Evolutionary conservation across 2,888 invertebrate genomes (phyloP).

Genomic region (Pammene fasciana): DNA sequence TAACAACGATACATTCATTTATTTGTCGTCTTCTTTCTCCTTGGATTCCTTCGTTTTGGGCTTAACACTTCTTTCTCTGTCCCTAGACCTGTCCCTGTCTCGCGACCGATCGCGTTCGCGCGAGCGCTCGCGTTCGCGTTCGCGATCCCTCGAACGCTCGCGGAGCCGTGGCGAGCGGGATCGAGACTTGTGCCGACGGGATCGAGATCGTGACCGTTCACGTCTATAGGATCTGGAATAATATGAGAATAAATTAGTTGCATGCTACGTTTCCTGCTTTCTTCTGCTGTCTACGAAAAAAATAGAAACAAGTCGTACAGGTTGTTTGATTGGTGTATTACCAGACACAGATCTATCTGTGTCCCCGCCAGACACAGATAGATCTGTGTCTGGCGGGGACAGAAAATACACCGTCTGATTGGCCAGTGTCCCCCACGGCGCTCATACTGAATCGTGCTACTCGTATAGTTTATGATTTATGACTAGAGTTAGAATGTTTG

Average conservation of each 20-base stretch:
- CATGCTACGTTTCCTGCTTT: no score
- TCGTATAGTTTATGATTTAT: no score
- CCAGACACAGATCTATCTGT: no score
- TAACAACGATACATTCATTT: background rate
- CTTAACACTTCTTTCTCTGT: constrained; percentile 48
- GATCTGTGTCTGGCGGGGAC: no score
- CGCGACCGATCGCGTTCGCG: constrained; percentile 77
- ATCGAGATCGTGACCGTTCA: constrained; percentile 86
- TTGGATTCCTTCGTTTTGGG: constrained; percentile 36
- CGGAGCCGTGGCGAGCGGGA: constrained; percentile 86
- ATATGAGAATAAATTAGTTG: background rate
- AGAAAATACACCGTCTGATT: no score
- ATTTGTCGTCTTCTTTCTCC: constrained; percentile 40
- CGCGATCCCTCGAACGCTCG: constrained; percentile 56
- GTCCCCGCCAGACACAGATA: no score
- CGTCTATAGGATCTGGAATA: constrained; percentile 84
- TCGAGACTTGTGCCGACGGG: constrained; percentile 87
- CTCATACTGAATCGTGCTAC: no score
- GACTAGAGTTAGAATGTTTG: no score
- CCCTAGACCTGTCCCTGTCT: constrained; percentile 70
- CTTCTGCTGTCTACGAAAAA: no score
- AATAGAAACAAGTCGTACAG: no score
- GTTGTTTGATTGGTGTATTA: no score
- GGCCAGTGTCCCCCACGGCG: no score
- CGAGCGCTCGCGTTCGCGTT: constrained; percentile 56